Base-by-base conservation (phyloP, 2,113 vertebrate species). In the Condylura cristata region DNA sequence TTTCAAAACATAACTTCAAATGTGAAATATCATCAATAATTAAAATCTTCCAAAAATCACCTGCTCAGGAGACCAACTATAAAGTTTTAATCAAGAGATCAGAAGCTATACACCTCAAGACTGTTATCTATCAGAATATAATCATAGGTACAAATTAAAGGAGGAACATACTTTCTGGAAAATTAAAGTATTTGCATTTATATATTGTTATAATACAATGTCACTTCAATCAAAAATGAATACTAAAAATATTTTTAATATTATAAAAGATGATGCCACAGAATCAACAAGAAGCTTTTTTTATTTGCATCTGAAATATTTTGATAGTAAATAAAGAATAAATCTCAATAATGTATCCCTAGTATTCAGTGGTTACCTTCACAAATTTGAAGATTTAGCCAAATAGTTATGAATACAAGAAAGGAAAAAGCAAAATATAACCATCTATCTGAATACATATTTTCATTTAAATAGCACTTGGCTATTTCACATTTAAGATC, bases 311-410 rank as follows among this genome's bases (percentile, higher is more conserved):
- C 14, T 30, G 94, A 95, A 96, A 89, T 94, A 89, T 76, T 97
- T 96, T 97, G 96, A 93, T 86, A 90, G 41, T 65, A 91, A 91
- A 95, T 61, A 72, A 91, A 90, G 24, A 94, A 76, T 89, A 85
- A 81, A 85, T 91, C 34, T 89, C 34, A 93, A 86, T 85, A 58
- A 81, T 60, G 2, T n/a, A 20, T 80, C 89, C 83, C 28, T 86
- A 89, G 51, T 2, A 81, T 32, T 85, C 72, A 96, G 75, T 44
- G 26, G 10, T 86, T 88, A 94, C 39, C n/a, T 89, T 94, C n/a
- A 79, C 61, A 93, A 79, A 71, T 70, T 60, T 95, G 30, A 84
- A 96, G 95, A 90, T 44, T 80, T 82, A 82, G 32, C 61, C 75
- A 93, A 88, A 93, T 16, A 91, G 13, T 75, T 24, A 78, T 56